phyloP scores from a whole-genome alignment of 1,140 invertebrate genomes.

The Bombus superbus region DNA sequence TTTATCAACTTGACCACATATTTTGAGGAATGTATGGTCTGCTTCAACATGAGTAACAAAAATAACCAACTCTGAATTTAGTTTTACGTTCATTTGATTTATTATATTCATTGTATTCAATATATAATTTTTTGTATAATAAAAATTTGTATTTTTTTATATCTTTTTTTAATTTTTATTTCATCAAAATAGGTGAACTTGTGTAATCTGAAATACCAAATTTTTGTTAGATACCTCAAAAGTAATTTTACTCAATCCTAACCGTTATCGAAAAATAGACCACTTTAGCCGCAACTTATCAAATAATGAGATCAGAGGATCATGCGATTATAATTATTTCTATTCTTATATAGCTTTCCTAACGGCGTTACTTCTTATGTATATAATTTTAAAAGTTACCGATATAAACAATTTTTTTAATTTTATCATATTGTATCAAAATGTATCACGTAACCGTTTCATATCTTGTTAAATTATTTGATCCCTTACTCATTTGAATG shows the following conservation, averaged over 20 bases:
- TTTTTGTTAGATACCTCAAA: not conserved
- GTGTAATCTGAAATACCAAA: conserved; percentile 28
- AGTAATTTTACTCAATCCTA: conserved; percentile 26
- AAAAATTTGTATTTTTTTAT: not conserved
- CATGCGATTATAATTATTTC: not conserved
- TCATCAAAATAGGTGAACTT: conserved; percentile 14
- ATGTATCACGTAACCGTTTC: not conserved
- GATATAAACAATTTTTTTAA: conserved; percentile 15
- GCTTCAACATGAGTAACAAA: conserved; percentile 87
- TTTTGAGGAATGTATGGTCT: conserved; percentile 86
- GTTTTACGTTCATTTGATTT: conserved; percentile 6
- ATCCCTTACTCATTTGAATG: not conserved
- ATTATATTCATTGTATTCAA: conserved; percentile 26
- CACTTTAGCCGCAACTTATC: conserved; percentile 11
- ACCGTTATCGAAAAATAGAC: conserved; percentile 27
- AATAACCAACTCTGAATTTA: conserved; percentile 62
- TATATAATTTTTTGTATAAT: not conserved
- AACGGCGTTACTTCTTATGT: not conserved
- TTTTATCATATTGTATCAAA: conserved; percentile 7
- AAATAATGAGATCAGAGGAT: conserved; percentile 28
- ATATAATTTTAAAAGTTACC: not conserved
- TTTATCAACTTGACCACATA: conserved; percentile 87
- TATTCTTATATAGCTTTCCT: not conserved
- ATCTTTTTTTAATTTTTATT: not conserved
- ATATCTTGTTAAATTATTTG: not conserved